Evolutionary conservation across 2,113 vertebrate species (phyloP).

Genomic region (Tylochromis polylepis): DNA sequence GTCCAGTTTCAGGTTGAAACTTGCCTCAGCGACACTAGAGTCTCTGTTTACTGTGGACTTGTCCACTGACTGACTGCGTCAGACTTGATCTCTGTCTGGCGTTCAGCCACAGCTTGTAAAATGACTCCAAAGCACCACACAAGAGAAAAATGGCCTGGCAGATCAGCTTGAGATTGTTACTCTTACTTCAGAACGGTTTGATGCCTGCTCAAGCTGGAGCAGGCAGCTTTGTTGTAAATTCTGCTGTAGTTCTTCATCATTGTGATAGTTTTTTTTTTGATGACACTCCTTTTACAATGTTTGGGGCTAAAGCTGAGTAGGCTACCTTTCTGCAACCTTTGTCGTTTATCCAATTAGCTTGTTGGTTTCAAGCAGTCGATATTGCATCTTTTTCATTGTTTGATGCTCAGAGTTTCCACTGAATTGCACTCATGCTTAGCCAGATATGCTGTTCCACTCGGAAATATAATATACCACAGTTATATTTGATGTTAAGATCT

Average conservation of each 20-base stretch:
- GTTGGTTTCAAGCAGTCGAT: neutral
- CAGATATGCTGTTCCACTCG: neutral
- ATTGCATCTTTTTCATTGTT: neutral
- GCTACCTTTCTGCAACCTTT: constrained; percentile 2
- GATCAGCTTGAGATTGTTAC: constrained; percentile 21
- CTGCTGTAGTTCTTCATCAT: constrained; percentile 24
- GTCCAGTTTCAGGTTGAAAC: constrained; percentile 51
- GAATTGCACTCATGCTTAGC: neutral
- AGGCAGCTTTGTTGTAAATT: constrained; percentile 11
- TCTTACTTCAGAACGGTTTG: neutral
- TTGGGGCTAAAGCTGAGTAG: constrained; percentile 11
- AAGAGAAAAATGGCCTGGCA: constrained; percentile 30
- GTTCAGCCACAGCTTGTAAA: constrained; percentile 62
- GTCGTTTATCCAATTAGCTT: constrained; percentile 27
- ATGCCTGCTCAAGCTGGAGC: neutral
- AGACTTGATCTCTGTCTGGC: constrained; percentile 58
- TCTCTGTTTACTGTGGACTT: constrained; percentile 59
- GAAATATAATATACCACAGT: neutral
- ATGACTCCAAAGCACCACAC: constrained; percentile 30
- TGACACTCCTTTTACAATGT: neutral
- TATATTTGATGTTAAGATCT: neutral
- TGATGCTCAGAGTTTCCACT: neutral
- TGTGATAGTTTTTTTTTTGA: constrained; percentile 14
- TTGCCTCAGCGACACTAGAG: constrained; percentile 41
- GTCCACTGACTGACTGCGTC: constrained; percentile 40